Evolutionary conservation across 2,888 invertebrate species (phyloP).

Genomic region (Drosophila pseudotakahashii): DNA sequence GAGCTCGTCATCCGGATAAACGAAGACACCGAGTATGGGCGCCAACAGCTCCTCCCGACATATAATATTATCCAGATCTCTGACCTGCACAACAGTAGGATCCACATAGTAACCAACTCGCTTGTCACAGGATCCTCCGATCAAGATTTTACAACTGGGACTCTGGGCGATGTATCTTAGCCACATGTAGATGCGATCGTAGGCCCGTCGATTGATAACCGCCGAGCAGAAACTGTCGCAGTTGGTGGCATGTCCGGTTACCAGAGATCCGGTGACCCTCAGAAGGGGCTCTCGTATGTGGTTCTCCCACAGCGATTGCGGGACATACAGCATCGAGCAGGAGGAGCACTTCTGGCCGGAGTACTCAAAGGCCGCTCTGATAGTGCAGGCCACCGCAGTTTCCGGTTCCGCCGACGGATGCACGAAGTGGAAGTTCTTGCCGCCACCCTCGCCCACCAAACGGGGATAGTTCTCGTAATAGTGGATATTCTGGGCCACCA

Average conservation of each 20-base stretch:
- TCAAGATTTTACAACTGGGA: slow-evolving; percentile 86
- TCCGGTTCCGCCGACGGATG: slow-evolving; percentile 94
- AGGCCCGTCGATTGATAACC: slow-evolving; percentile 97
- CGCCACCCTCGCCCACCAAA: slow-evolving; percentile 97
- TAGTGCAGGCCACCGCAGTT: slow-evolving; percentile 92
- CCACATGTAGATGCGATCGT: slow-evolving; percentile 92
- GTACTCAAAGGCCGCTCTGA: slow-evolving; percentile 97
- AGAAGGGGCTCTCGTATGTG: slow-evolving; percentile 86
- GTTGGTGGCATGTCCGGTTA: slow-evolving; percentile 93
- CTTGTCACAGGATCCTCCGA: slow-evolving; percentile 94
- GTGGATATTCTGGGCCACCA: slow-evolving; percentile 93
- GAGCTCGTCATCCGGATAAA: slow-evolving; percentile 92
- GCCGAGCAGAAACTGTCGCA: slow-evolving; percentile 93
- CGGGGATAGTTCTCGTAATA: slow-evolving; percentile 95
- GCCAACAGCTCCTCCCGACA: slow-evolving; percentile 98
- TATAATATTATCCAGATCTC: slow-evolving; percentile 92
- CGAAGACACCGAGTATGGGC: slow-evolving; percentile 94
- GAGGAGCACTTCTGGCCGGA: slow-evolving; percentile 99
- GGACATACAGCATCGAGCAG: slow-evolving; percentile 96
- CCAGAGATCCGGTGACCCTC: slow-evolving; percentile 88
- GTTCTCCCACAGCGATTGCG: slow-evolving; percentile 91
- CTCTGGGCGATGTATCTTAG: slow-evolving; percentile 90
- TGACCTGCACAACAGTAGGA: slow-evolving; percentile 94
- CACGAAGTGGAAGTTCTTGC: slow-evolving; percentile 98
- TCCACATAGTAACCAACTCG: slow-evolving; percentile 95